Base-by-base conservation (phyloP, 2,888 invertebrate species). In the Diarsia brunnea region DNA sequence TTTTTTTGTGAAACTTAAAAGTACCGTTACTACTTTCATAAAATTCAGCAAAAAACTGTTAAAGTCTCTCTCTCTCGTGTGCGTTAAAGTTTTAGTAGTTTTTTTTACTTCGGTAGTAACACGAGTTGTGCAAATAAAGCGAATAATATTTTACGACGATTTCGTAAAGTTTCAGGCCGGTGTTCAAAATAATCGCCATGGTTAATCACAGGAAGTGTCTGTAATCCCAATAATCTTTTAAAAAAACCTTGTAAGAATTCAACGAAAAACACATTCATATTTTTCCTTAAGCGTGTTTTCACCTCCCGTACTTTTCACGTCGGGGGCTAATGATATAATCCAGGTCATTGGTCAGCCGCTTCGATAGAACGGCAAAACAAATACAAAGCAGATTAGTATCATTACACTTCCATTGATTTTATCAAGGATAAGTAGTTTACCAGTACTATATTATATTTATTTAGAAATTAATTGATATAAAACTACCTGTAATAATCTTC, bases 281-380 rank as follows among this genome's bases (percentile, higher is more conserved):
- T 51, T 69, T 49, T 47, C 24, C 27, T 53, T 27, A 58, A 51
- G 45, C n/a, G 7, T 68, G n/a, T 24, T 61, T 45, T 43, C 45
- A 65, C 65, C 53, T 60, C 12, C 21, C 43, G 27, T 68, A 43
- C 43, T 72, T 45, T 49, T 38, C 67, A 51, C 64, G 38, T 63
- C 21, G 70, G 5, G 47, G 72, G 60, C 43, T 67, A 61, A 24
- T 70, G 63, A 64, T 70, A 67, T 68, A 63, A 83, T 83, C 65
- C 65, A 80, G 82, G 84, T 80, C 82, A 80, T 64, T 76, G 73
- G 69, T 43, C 72, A 73, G 43, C 53, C 71, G 73, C 80, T 53
- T 71, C 80, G 27, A 76, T n/a, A 68, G 68, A 70, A 71, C 43
- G 51, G 45, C 31, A 49, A 63, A 65, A 65, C 55, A 70, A 64